Conservation (phyloP, 2,113 vertebrate genomes). For the Anser cygnoides region DNA sequence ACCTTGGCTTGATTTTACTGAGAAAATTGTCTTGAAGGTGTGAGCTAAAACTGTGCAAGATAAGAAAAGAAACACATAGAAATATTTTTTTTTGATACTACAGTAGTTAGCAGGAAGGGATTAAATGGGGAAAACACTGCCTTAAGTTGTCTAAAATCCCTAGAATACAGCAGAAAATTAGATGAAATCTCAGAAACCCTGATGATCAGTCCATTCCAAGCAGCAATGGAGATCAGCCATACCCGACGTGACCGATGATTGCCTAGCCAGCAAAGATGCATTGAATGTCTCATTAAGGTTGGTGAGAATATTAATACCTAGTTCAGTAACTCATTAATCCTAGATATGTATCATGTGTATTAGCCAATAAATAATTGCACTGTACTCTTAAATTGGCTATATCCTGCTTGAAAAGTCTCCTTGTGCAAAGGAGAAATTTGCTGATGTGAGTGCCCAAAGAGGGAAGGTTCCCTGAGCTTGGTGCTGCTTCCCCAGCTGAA, state of each 20-base stretch:
- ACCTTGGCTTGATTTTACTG: not conserved
- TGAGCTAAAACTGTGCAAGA: not conserved
- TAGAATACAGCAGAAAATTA: not conserved
- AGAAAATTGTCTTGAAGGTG: not conserved
- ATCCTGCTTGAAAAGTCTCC: not conserved
- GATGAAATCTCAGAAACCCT: not conserved
- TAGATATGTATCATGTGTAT: not conserved
- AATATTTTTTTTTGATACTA: not conserved
- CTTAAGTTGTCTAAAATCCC: not conserved
- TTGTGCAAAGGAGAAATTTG: not conserved
- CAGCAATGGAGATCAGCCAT: not conserved
- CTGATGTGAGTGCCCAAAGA: not conserved
- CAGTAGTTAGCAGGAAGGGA: not conserved
- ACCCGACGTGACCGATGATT: not conserved
- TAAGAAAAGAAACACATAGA: not conserved
- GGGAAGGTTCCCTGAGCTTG: not conserved
- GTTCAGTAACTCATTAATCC: constrained; percentile 1
- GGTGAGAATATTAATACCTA: not conserved
- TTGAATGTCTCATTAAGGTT: not conserved
- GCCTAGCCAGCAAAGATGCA: not conserved
- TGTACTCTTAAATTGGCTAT: not conserved
- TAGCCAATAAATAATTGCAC: not conserved
- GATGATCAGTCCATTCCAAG: not conserved
- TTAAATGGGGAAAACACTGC: not conserved
- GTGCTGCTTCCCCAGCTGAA: not conserved